These are phyloP conservation scores for Noctua comes DNA, from an alignment of 2,888 invertebrate genomes.

Conservation along the genomic window DNA sequence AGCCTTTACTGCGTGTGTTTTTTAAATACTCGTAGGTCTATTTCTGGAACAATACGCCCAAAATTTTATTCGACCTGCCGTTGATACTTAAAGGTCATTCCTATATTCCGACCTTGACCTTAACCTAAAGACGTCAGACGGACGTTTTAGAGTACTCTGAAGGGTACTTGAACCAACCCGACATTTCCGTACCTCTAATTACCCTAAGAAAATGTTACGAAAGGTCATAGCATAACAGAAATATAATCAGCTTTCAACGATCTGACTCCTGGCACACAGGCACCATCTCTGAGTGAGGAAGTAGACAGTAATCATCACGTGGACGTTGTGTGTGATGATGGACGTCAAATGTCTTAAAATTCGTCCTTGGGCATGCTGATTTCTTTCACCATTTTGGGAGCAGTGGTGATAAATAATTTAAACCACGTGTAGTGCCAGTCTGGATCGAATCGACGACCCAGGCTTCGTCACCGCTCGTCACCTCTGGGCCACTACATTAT, in stretches of 20 bases:
- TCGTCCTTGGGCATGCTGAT: neutral
- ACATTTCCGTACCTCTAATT: conserved; percentile 10
- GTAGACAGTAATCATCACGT: neutral
- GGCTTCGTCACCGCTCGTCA: neutral
- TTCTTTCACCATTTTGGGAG: neutral
- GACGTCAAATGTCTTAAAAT: neutral
- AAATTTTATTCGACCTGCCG: neutral
- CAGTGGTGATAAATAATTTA: neutral
- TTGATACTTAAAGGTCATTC: neutral
- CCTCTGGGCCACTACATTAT: neutral
- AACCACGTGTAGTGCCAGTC: neutral
- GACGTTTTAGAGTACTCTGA: neutral
- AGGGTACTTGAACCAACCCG: conserved; percentile 21
- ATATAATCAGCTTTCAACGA: neutral
- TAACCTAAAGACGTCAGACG: neutral
- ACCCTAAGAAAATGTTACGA: neutral
- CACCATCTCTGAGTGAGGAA: neutral
- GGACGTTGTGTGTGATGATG: neutral
- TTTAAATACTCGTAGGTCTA: neutral
- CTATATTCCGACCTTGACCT: neutral
- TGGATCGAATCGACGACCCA: neutral
- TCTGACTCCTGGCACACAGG: neutral
- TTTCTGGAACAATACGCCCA: neutral
- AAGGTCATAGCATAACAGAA: neutral
- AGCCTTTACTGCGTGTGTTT: too few species aligned